Evolutionary conservation across 2,797 vertebrate genomes (phyloP), one percentile per base, ranked within the genome.

Genomic region (Lagocephalus sceleratus): DNA sequence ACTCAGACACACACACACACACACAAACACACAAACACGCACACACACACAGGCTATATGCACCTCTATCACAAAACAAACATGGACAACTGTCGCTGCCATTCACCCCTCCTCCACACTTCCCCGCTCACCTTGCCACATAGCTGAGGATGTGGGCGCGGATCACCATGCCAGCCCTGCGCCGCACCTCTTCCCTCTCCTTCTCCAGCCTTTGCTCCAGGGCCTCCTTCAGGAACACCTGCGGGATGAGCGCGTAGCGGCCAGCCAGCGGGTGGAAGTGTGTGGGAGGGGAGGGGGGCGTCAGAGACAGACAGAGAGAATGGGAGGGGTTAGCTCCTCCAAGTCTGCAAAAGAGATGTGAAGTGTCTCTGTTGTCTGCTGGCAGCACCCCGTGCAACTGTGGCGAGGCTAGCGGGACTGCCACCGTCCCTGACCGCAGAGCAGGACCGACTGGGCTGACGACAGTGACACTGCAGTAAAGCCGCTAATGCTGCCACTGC

Each of bases 101-200:
- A 73, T 74, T 85, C 83, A 15, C 53, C 56, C 57, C 58, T 19
- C 63, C 64, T 46, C 42, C 66, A 11, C 47, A 9, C 56, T 17
- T 40, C 42, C 49, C 60, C 76, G 73, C 92, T 92, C 86, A 97
- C 95, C 95, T 95, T 91, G 94, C 92, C 89, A 94, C 93, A 92
- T 94, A 96, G 89, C 94, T 93, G 87, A 94, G 94, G 90, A 95
- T 91, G 90, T 95, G 92, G 85, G 95, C 94, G 78, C 89, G 91
- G 88, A 97, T 95, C 84, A 95, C 89, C 90, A 94, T 84, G 74
- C 92, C 94, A 68, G 92, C 92, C 78, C 82, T 71, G 74, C 79
- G 85, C 82, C 90, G 84, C 83, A 84, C 89, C 83, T 87, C 89
- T 61, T 92, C 91, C 79, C 92, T 83, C 71, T 89, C 88, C 68